Conservation (phyloP, 2,797 vertebrate species). For the Sebastes nivosus region DNA sequence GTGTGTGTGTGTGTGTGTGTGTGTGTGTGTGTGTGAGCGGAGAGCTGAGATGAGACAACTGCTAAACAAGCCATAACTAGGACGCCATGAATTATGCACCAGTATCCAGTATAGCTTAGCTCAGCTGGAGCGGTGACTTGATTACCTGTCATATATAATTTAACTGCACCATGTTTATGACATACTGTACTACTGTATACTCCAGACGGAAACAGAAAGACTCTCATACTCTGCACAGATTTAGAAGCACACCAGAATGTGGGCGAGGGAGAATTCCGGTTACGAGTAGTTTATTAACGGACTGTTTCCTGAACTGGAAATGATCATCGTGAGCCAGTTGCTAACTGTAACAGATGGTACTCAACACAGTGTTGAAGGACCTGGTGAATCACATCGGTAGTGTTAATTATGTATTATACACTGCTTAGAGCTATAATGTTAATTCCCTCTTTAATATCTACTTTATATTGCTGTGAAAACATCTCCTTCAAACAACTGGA, state of each 20-base stretch:
- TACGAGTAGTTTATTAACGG: neutral
- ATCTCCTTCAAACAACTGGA: too few species aligned
- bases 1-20: neutral
- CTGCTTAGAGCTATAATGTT: too few species aligned
- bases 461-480: too few species aligned
- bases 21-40: neutral
- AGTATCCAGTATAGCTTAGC: slow-evolving; percentile 21
- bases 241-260: accelerated
- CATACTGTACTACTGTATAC: neutral
- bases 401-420: too few species aligned
- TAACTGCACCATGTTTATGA: neutral
- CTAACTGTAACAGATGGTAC: neutral
- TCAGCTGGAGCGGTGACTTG: slow-evolving; percentile 26
- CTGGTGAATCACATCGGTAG: neutral
- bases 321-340: neutral
- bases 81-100: slow-evolving; percentile 64
- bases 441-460: too few species aligned
- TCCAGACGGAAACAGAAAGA: neutral
- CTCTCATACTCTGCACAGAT: neutral
- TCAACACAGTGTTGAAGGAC: neutral
- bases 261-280: neutral
- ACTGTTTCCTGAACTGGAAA: neutral
- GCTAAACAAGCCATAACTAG: slow-evolving; percentile 40
- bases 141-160: slow-evolving; percentile 34
- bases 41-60: slow-evolving; percentile 17